Conservation (phyloP, 2,113 vertebrate genomes). For the Oenanthe melanoleuca region DNA sequence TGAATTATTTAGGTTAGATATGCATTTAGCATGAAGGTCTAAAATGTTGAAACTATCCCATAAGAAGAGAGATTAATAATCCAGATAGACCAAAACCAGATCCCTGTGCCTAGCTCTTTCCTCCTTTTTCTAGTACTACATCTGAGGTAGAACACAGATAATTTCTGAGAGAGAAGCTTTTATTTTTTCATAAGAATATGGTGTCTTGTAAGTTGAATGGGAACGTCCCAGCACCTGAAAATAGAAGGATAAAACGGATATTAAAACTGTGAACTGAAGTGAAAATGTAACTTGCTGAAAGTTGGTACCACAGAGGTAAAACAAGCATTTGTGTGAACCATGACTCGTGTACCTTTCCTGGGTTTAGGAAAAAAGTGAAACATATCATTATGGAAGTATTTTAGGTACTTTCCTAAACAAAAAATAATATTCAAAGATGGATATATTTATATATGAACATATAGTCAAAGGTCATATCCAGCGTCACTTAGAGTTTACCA, state of each 20-base stretch:
- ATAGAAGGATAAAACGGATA: neutral
- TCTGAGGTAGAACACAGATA: neutral
- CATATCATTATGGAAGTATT: neutral
- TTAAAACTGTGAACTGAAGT: neutral
- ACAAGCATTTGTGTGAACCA: neutral
- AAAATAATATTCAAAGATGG: neutral
- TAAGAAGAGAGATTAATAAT: neutral
- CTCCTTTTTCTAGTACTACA: neutral
- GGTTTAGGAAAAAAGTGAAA: neutral
- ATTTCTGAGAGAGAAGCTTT: neutral
- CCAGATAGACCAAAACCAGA: neutral
- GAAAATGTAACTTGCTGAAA: neutral
- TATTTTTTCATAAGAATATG: neutral
- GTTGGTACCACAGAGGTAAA: neutral
- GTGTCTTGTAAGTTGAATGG: neutral
- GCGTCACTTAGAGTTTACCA: conserved; percentile 10
- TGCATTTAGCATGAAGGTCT: neutral
- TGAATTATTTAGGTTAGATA: neutral
- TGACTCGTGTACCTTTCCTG: neutral
- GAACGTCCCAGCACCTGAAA: neutral
- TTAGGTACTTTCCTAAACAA: neutral
- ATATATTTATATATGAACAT: neutral
- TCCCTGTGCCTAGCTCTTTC: neutral
- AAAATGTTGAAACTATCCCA: neutral
- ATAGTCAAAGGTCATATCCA: neutral